Evolutionary conservation across 1,140 invertebrate species (phyloP), one percentile per base, ranked within the genome.

Genomic region (Atta colombica): DNA sequence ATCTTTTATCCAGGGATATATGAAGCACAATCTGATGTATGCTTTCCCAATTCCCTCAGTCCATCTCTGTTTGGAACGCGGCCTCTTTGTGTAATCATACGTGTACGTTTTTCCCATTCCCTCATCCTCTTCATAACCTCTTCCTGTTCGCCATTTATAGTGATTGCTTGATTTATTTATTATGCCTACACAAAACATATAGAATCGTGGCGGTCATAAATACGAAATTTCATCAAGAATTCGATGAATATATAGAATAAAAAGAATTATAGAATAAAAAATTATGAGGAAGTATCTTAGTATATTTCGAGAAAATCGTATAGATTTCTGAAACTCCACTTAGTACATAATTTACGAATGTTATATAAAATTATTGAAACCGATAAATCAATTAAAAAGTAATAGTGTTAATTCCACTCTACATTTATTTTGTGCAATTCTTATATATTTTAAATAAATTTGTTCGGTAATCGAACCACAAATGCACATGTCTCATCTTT

Each of bases 81-180:
- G 45, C 55, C 68, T 84, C 69, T 84, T 84, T 75, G 80, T 82
- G 68, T 45, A 55, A 82, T 82, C 68, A 35, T 69, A 71, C 77
- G 65, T 35, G 25, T 61, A 74, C 53, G 18, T 61, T 53, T 61
- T 60, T 39, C 53, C 68, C 68, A 31, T 49, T 61, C 68, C 80
- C 65, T 78, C 45, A 21, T 28, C 8, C 35, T 39, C 6, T 55
- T 81, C 60, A 14, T 31, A 61, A 71, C 68, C 74, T 63, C 81
- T 69, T 55, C 55, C 21, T 58, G 21, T 35, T 66, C 77, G 80
- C 55, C 58, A 68, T 85, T 87, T 85, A 60, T 55, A 49, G 81
- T 63, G 81, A 87, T 77, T 87, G 61, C 69, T 87, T 77, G 81
- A 87, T 87, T 87, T 85, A 87, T 87, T 55, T 85, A 85, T 87